Percentiles rank a stretch among this genome's conserved stretches.
Evolutionary conservation across 2,113 vertebrate genomes (phyloP).

Genomic region (Eulemur macaco): DNA sequence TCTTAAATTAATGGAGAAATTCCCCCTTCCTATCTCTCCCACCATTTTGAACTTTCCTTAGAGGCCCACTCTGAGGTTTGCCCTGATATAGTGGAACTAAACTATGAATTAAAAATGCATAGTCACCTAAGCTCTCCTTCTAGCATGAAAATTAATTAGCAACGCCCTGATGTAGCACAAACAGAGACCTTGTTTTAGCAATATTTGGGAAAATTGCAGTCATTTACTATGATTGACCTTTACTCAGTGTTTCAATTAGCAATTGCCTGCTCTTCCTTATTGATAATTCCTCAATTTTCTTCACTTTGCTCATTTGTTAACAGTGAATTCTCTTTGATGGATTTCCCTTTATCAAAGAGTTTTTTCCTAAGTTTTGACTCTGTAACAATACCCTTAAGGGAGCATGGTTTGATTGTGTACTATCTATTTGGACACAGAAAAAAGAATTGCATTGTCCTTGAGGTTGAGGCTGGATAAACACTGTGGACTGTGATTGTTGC

Average conservation of each 20-base stretch:
- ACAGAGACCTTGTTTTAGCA: slow-evolving; percentile 29
- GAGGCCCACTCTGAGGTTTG: not conserved
- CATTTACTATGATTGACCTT: slow-evolving; percentile 38
- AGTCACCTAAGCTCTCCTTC: not conserved
- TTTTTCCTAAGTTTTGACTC: not conserved
- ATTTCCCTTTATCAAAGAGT: not conserved
- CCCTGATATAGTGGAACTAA: slow-evolving; percentile 53
- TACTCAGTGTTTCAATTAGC: slow-evolving; percentile 20
- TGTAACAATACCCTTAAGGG: not conserved
- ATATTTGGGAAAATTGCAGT: slow-evolving; percentile 25
- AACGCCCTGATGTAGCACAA: not conserved
- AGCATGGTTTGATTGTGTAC: not conserved
- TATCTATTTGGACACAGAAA: not conserved
- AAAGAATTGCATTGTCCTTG: not conserved
- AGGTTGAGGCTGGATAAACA: not conserved
- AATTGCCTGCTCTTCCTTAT: not conserved
- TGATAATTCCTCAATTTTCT: slow-evolving; percentile 29
- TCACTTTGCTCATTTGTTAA: slow-evolving; percentile 11
- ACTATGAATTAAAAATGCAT: slow-evolving; percentile 43
- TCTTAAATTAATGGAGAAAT: slow-evolving; percentile 54
- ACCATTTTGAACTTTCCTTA: slow-evolving; percentile 60
- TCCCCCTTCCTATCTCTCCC: not conserved
- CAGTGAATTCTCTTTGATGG: slow-evolving; percentile 13
- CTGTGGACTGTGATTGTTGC: not conserved
- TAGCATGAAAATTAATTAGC: slow-evolving; percentile 50